A percentile compares a stretch with the other conserved stretches of the same genome.
Evolutionary conservation across 2,888 invertebrate genomes (phyloP).

Genomic region (Napeogenes inachia): DNA sequence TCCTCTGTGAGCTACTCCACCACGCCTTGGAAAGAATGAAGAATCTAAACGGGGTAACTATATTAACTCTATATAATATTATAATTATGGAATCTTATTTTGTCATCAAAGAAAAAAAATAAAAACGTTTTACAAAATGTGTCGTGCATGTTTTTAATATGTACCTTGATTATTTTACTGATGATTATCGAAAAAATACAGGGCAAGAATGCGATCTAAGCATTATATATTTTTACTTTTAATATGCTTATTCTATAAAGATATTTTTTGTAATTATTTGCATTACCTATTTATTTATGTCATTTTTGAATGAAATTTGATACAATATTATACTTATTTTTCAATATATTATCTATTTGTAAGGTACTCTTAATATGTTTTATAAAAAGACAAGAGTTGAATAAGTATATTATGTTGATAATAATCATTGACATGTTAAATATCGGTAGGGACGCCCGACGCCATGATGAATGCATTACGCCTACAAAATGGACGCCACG

Average conservation of each 20-base stretch:
- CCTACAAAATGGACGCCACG: conserved; percentile 5
- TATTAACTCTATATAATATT: background rate
- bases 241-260: too few species aligned
- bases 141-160: background rate
- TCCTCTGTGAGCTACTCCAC: conserved; percentile 86
- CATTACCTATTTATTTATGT: too few species aligned
- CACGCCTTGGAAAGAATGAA: conserved; percentile 89
- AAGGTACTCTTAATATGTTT: too few species aligned
- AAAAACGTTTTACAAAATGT: background rate
- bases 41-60: conserved; percentile 84
- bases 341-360: too few species aligned
- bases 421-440: background rate
- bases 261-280: too few species aligned
- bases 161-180: too few species aligned
- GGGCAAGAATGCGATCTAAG: too few species aligned
- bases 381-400: background rate
- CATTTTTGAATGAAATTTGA: too few species aligned
- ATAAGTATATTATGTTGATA: background rate
- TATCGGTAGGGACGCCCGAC: background rate
- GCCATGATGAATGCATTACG: background rate
- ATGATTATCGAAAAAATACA: too few species aligned
- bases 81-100: background rate
- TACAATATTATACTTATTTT: too few species aligned
- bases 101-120: background rate
- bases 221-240: too few species aligned